These are phyloP conservation scores for Ellobium chinense DNA, from an alignment of 2,888 invertebrate genomes.

Conservation along the genomic window DNA sequence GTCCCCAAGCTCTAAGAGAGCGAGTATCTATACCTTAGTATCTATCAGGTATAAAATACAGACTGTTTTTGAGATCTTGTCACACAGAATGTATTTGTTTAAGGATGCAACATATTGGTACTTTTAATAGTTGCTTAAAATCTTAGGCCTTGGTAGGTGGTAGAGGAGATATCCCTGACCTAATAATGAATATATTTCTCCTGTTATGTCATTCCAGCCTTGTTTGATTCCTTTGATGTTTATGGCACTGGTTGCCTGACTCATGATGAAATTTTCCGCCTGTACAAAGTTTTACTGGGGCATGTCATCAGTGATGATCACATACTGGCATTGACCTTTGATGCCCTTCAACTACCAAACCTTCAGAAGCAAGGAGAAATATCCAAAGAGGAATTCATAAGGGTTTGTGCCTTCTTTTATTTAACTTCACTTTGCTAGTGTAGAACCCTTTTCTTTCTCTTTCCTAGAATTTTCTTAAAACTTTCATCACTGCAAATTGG, in stretches of 20 bases:
- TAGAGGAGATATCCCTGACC: too few species aligned
- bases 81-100: too few species aligned
- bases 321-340: conserved; percentile 63
- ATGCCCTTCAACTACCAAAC: conserved; percentile 59
- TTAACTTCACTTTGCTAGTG: too few species aligned
- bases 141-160: too few species aligned
- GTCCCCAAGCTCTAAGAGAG: too few species aligned
- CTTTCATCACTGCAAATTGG: too few species aligned
- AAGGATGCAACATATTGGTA: too few species aligned
- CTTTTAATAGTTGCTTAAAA: too few species aligned
- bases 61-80: too few species aligned
- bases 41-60: too few species aligned
- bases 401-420: too few species aligned
- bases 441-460: not conserved
- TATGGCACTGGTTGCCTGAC: conserved; percentile 59
- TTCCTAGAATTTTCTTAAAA: not conserved
- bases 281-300: conserved; percentile 63
- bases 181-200: not conserved
- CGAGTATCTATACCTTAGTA: too few species aligned
- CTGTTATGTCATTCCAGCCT: conserved; percentile 48
- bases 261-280: conserved; percentile 65
- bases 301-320: conserved; percentile 64
- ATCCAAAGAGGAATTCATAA: conserved; percentile 60
- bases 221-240: conserved; percentile 67
- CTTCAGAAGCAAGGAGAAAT: conserved; percentile 61